Percentiles rank a stretch among this genome's conserved stretches.
Conservation (phyloP, 2,888 invertebrate genomes). For the Biston stratarius region DNA sequence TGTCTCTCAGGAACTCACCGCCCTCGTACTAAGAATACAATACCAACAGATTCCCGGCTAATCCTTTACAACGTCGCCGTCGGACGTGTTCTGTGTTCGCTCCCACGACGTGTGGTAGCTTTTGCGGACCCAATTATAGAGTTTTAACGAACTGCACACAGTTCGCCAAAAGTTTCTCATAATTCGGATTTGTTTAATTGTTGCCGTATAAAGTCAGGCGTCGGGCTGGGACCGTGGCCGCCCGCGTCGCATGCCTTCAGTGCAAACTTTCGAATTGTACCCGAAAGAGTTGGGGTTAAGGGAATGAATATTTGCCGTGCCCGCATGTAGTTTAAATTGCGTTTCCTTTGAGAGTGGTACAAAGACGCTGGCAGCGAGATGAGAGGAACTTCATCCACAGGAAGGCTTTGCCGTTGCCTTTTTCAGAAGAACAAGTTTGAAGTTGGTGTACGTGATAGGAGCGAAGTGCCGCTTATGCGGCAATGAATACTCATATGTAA, state of each 20-base stretch:
- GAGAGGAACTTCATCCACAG: slow-evolving; percentile 65
- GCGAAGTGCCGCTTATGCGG: slow-evolving; percentile 52
- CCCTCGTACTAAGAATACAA: slow-evolving; percentile 39
- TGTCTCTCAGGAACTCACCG: slow-evolving; percentile 25
- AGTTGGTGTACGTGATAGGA: slow-evolving; percentile 55
- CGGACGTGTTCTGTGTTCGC: slow-evolving; percentile 53
- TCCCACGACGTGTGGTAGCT: slow-evolving; percentile 49
- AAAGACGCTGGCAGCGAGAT: slow-evolving; percentile 64
- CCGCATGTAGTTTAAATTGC: slow-evolving; percentile 80
- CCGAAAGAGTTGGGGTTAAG: slow-evolving; percentile 60
- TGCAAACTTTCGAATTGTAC: slow-evolving; percentile 56
- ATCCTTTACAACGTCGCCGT: slow-evolving; percentile 49
- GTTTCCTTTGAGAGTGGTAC: slow-evolving; percentile 74
- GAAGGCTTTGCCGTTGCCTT: slow-evolving; percentile 65
- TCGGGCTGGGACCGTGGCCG: slow-evolving; percentile 27
- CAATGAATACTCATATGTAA: background rate
- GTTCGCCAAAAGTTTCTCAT: slow-evolving; percentile 56
- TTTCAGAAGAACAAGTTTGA: slow-evolving; percentile 62
- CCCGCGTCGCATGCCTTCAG: slow-evolving; percentile 46
- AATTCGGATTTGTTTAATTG: slow-evolving; percentile 64
- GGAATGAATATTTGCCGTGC: slow-evolving; percentile 71
- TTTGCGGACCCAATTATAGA: slow-evolving; percentile 61
- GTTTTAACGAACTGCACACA: slow-evolving; percentile 67
- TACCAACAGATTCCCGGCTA: slow-evolving; percentile 48
- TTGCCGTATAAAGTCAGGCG: slow-evolving; percentile 43